phyloP scores from a whole-genome alignment of 2,113 vertebrate species.

The Dromas ardeola region DNA sequence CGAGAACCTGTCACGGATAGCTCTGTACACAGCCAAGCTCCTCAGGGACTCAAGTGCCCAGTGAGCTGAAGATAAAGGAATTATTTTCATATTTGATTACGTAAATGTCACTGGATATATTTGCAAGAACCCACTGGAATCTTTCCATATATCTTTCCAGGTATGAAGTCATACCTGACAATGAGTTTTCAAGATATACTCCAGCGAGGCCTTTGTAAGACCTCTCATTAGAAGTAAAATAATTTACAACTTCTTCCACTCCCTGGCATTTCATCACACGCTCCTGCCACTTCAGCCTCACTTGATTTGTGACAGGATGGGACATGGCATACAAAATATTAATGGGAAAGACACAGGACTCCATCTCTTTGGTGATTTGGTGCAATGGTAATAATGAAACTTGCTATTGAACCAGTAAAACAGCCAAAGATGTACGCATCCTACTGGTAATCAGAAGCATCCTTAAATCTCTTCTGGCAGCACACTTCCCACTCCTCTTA shows the following conservation, averaged over 20 bases:
- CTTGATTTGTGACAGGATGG: background rate
- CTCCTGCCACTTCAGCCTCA: background rate
- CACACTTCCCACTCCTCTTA: background rate
- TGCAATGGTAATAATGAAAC: background rate
- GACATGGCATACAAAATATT: background rate
- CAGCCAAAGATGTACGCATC: background rate
- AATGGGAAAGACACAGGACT: background rate
- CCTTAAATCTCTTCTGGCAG: background rate
- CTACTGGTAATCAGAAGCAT: background rate
- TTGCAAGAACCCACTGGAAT: background rate
- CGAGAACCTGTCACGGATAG: background rate
- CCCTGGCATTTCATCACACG: background rate
- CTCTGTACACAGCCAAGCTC: background rate
- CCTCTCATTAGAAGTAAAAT: background rate
- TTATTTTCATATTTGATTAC: conserved; percentile 45
- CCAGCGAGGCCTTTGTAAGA: background rate
- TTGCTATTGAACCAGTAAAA: background rate
- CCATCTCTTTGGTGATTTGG: background rate
- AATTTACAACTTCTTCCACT: background rate
- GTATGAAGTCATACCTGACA: background rate
- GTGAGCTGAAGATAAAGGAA: conserved; percentile 1
- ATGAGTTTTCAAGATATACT: background rate
- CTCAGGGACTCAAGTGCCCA: background rate
- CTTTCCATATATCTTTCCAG: background rate
- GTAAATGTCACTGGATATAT: conserved; percentile 13